phyloP scores from a whole-genome alignment of 1,140 invertebrate genomes.

The Bilobella aurantiaca region DNA sequence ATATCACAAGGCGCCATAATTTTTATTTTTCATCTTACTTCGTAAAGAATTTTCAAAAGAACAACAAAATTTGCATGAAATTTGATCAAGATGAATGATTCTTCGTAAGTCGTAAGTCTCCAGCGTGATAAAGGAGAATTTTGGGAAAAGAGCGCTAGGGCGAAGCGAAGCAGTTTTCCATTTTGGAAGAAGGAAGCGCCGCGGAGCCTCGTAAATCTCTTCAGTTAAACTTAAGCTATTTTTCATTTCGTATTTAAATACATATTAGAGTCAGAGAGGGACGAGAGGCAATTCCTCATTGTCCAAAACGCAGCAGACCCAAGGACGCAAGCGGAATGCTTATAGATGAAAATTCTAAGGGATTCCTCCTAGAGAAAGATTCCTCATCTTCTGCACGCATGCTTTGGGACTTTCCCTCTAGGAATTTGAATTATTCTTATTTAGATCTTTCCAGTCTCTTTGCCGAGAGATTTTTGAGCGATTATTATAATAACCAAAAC shows the following conservation, averaged over 20 bases:
- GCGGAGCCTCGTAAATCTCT: background rate
- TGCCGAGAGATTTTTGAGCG: background rate
- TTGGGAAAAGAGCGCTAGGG: background rate
- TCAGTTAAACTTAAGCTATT: conserved; percentile 7
- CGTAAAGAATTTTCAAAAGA: background rate
- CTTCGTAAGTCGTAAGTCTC: background rate
- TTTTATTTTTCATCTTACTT: background rate
- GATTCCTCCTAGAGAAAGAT: background rate
- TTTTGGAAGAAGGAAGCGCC: background rate
- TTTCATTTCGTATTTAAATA: conserved; percentile 9
- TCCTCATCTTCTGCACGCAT: background rate
- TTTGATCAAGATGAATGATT: conserved; percentile 3
- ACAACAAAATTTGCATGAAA: conserved; percentile 3
- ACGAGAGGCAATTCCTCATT: conserved; percentile 6
- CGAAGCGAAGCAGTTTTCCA: background rate
- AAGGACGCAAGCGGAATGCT: background rate
- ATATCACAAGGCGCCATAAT: background rate
- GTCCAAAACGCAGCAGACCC: no score
- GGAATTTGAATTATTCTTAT: no score
- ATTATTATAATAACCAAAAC: background rate
- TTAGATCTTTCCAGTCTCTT: background rate
- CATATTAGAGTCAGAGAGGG: conserved; percentile 8
- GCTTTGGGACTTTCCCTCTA: background rate
- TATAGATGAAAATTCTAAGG: no score
- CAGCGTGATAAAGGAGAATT: background rate